Percentiles rank a stretch among this genome's conserved stretches.
phyloP scores from a whole-genome alignment of 2,888 invertebrate species.

The Buathra laborator region DNA sequence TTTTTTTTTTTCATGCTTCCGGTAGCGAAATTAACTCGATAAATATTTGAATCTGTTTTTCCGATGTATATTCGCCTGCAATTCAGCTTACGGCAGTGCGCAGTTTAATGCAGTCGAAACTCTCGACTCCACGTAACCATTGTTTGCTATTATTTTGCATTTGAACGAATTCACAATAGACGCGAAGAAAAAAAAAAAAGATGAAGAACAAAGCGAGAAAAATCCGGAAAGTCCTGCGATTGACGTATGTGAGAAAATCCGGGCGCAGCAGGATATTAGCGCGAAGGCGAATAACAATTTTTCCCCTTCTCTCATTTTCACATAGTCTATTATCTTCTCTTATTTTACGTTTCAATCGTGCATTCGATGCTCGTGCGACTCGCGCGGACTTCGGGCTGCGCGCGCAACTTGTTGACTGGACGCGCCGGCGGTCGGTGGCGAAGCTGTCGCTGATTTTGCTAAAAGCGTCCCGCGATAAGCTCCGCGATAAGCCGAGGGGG shows the following conservation, averaged over 20 bases:
- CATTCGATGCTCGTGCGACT: neutral
- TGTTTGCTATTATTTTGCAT: neutral
- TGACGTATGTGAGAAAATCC: conserved; percentile 50
- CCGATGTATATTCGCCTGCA: too few relatives aligned
- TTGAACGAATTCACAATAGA: neutral
- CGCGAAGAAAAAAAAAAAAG: neutral
- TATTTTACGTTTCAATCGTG: conserved; percentile 1
- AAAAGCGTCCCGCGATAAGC: conserved; percentile 49
- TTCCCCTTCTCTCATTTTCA: neutral
- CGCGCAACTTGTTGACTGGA: conserved; percentile 62
- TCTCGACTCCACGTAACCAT: too few relatives aligned
- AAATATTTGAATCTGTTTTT: too few relatives aligned
- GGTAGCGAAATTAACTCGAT: neutral
- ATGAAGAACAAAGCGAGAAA: neutral
- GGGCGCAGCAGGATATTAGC: conserved; percentile 21
- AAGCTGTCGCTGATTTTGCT: conserved; percentile 28
- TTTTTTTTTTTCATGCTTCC: neutral
- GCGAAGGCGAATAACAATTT: conserved; percentile 45
- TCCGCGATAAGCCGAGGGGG: conserved; percentile 8
- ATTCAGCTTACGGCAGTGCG: too few relatives aligned
- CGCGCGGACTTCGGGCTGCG: conserved; percentile 17
- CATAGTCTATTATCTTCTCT: neutral
- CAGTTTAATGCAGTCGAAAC: too few relatives aligned
- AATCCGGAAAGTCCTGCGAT: conserved; percentile 15
- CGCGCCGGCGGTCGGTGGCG: conserved; percentile 21